Conservation (phyloP, 2,113 vertebrate genomes). For the Callipepla californica region DNA sequence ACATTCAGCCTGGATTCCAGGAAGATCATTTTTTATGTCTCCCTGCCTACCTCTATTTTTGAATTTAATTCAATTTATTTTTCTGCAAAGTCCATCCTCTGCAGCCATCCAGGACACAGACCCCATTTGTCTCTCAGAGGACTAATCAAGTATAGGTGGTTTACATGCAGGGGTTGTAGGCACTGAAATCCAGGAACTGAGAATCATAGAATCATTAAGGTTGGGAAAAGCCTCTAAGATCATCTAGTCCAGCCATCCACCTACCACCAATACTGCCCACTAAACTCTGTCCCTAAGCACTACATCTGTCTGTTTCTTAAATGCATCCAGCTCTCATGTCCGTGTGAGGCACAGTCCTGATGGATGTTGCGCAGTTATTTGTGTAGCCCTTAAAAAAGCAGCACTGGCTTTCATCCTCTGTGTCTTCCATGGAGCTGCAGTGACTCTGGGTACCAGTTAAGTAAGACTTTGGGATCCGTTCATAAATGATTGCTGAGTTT, state of each 20-base stretch:
- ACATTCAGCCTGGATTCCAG: not conserved
- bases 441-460: conserved; percentile 13
- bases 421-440: not conserved
- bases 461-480: conserved; percentile 17
- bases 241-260: too few relatives aligned
- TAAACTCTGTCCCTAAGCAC: too few relatives aligned
- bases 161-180: rapidly evolving
- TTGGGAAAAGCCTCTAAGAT: too few relatives aligned
- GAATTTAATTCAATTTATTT: not conserved
- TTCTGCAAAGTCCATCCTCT: not conserved
- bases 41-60: not conserved
- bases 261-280: too few relatives aligned
- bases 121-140: not conserved
- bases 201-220: too few relatives aligned
- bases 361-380: not conserved
- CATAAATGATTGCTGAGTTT: conserved; percentile 49
- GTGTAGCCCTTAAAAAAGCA: not conserved
- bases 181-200: not conserved
- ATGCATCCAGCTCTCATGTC: not conserved
- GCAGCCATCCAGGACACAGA: not conserved
- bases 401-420: not conserved
- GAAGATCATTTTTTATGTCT: not conserved
- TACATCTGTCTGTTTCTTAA: too few relatives aligned
- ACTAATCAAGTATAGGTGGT: not conserved
- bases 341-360: not conserved